A percentile compares a stretch with the other conserved stretches of the same genome.
Evolutionary conservation across 2,888 invertebrate genomes (phyloP).

Genomic region (Octodonta nipae): DNA sequence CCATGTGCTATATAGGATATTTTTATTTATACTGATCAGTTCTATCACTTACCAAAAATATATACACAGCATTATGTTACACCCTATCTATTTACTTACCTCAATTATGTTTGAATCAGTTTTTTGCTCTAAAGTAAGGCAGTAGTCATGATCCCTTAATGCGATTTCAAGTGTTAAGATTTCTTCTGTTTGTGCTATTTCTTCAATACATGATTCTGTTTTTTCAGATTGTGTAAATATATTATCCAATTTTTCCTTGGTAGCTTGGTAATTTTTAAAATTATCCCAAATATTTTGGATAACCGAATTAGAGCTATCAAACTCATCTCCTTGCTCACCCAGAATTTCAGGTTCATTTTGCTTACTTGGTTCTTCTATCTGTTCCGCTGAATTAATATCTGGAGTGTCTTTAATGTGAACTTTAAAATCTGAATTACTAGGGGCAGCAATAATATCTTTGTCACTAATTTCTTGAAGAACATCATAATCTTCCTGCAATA

Average conservation of each 20-base stretch:
- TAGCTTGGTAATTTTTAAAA: constrained; percentile 60
- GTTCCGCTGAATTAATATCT: too few relatives aligned
- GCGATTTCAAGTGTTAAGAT: constrained; percentile 24
- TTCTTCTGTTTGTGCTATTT: constrained; percentile 9
- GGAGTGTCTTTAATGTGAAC: too few relatives aligned
- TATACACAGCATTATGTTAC: too few relatives aligned
- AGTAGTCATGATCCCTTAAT: constrained; percentile 61
- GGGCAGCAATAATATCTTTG: constrained; percentile 6
- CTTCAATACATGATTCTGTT: constrained; percentile 4
- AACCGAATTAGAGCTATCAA: constrained; percentile 9
- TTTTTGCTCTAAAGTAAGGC: constrained; percentile 34
- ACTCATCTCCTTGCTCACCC: too few relatives aligned
- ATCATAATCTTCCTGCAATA: too few relatives aligned
- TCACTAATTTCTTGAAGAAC: constrained; percentile 6
- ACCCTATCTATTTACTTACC: constrained; percentile 9
- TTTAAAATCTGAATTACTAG: not conserved
- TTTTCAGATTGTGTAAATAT: constrained; percentile 18
- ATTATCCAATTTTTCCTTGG: constrained; percentile 43
- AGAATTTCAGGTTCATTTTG: not conserved
- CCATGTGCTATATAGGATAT: too few relatives aligned
- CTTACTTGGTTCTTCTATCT: not conserved
- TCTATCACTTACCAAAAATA: too few relatives aligned
- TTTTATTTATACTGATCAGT: too few relatives aligned
- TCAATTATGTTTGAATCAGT: constrained; percentile 23
- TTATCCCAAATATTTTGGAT: constrained; percentile 64